Evolutionary conservation across 2,888 invertebrate genomes (phyloP).

Genomic region (Andrena marginata): DNA sequence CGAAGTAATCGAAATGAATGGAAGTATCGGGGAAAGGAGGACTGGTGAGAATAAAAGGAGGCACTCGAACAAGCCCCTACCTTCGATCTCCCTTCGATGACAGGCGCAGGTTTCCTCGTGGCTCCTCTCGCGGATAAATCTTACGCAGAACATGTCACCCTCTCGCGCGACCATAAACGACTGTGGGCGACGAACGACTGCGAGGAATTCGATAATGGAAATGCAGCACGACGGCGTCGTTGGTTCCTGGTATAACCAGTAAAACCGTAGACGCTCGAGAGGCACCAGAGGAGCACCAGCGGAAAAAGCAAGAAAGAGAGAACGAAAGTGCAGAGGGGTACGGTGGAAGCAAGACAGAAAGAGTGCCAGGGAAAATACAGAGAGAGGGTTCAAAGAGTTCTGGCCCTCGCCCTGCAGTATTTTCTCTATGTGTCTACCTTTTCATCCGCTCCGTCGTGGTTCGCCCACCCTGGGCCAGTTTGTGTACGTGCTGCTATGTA

Average conservation of each 20-base stretch:
- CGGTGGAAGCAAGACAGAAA: slow-evolving; percentile 49
- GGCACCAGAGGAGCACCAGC: slow-evolving; percentile 25
- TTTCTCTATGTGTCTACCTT: slow-evolving; percentile 72
- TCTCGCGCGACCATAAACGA: slow-evolving; percentile 58
- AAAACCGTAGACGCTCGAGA: slow-evolving; percentile 56
- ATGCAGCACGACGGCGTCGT: slow-evolving; percentile 64
- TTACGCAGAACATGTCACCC: slow-evolving; percentile 75
- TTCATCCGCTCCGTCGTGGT: slow-evolving; percentile 65
- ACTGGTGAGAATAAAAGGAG: background rate
- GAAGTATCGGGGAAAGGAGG: background rate
- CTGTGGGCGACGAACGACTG: slow-evolving; percentile 66
- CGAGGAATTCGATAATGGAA: slow-evolving; percentile 74
- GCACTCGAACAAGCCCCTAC: slow-evolving; percentile 55
- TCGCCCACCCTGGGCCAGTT: slow-evolving; percentile 32
- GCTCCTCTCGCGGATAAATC: slow-evolving; percentile 71
- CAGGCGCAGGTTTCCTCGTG: slow-evolving; percentile 63
- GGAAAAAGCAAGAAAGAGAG: slow-evolving; percentile 13
- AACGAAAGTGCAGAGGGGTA: slow-evolving; percentile 31
- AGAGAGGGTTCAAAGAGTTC: slow-evolving; percentile 77
- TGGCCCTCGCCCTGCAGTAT: slow-evolving; percentile 68
- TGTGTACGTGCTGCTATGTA: slow-evolving; percentile 1
- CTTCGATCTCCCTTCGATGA: slow-evolving; percentile 66
- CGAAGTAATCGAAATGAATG: slow-evolving; percentile 21
- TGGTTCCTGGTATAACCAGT: slow-evolving; percentile 57
- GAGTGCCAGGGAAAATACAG: slow-evolving; percentile 56